These are phyloP conservation scores for Scortum barcoo DNA, from an alignment of 2,113 vertebrate species.

Conservation along the genomic window DNA sequence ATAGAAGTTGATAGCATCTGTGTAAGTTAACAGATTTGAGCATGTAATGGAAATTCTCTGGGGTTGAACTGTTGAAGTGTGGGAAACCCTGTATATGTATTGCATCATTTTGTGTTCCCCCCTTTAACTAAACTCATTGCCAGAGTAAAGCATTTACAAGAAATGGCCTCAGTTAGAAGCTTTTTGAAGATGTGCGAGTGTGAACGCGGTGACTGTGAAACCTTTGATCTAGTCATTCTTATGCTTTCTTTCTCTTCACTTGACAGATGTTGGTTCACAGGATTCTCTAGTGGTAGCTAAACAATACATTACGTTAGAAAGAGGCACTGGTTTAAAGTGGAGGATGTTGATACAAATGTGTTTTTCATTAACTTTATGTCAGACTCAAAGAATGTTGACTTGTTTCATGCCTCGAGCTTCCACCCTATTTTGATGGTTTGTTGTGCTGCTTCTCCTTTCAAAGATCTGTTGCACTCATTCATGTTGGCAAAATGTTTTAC, in stretches of 20 bases:
- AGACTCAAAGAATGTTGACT: constrained; percentile 45
- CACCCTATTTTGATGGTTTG: constrained; percentile 1
- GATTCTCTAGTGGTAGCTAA: constrained; percentile 7
- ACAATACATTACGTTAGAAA: not conserved
- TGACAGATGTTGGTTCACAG: not conserved
- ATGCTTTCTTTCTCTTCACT: not conserved
- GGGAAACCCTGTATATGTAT: constrained; percentile 3
- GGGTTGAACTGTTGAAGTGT: not conserved
- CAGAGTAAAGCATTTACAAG: not conserved
- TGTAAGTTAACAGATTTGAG: not conserved
- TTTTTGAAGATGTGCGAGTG: not conserved
- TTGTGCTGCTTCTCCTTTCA: not conserved
- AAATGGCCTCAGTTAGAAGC: not conserved
- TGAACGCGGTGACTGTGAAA: constrained; percentile 1
- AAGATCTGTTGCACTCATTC: not conserved
- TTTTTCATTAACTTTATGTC: constrained; percentile 46
- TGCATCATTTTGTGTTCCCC: constrained; percentile 9
- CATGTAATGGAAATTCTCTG: not conserved
- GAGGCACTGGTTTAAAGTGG: not conserved
- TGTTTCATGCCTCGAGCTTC: constrained; percentile 6
- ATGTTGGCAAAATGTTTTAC: constrained; percentile 16
- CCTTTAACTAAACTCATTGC: not conserved
- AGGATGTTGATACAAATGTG: constrained; percentile 23
- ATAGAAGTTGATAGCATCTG: not conserved
- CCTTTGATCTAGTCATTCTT: constrained; percentile 23